Evolutionary conservation across 1,140 invertebrate genomes (phyloP).

Genomic region (Episyrphus balteatus): DNA sequence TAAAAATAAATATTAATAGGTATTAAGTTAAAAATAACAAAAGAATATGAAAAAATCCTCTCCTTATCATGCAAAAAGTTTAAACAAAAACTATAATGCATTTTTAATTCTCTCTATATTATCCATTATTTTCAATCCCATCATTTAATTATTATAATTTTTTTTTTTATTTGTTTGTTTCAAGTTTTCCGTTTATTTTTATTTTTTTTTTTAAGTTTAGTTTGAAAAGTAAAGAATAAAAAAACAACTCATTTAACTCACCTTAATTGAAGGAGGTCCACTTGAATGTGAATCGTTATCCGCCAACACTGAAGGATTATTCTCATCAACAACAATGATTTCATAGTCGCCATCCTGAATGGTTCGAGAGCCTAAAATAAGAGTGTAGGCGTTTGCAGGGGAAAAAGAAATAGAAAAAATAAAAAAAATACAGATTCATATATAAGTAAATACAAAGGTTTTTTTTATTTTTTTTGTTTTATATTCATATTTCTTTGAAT

Average conservation of each 20-base stretch:
- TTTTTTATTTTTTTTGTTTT: too few species aligned
- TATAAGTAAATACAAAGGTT: not conserved
- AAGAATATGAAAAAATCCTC: too few species aligned
- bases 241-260: constrained; percentile 39
- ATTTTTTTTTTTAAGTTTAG: not conserved
- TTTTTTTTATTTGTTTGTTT: too few species aligned
- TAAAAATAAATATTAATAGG: not conserved
- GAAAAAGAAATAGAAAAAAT: constrained; percentile 21
- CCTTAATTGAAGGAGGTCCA: constrained; percentile 71
- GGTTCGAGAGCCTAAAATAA: constrained; percentile 33
- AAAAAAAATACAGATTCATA: constrained; percentile 6
- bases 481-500: not conserved
- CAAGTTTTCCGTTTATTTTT: too few species aligned
- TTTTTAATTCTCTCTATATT: too few species aligned
- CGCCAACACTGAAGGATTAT: constrained; percentile 67
- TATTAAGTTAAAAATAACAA: too few species aligned
- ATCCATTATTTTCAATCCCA: too few species aligned
- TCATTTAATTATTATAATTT: too few species aligned
- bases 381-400: constrained; percentile 8
- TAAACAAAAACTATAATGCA: too few species aligned
- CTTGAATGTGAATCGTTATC: constrained; percentile 62
- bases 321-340: constrained; percentile 81
- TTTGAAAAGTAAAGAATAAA: not conserved
- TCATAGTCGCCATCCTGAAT: constrained; percentile 74
- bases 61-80: too few species aligned